A percentile compares a stretch with the other conserved stretches of the same genome.
Conservation (phyloP, 2,797 vertebrate species). For the Malurus leucopterus region DNA sequence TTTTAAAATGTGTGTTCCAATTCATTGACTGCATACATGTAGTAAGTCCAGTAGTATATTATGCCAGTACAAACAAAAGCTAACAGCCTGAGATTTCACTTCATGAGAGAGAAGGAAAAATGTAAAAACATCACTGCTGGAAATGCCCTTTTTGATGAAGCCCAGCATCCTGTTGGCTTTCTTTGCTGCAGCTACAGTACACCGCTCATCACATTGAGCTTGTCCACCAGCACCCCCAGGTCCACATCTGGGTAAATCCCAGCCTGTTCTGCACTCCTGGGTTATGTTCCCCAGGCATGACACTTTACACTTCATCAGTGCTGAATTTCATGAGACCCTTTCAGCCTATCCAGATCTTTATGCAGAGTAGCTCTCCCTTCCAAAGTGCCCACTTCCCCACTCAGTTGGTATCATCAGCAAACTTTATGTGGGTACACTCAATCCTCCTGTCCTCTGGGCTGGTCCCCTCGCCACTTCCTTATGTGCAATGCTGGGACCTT, state of each 20-base stretch:
- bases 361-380: background rate
- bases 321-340: background rate
- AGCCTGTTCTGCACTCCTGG: background rate
- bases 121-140: background rate
- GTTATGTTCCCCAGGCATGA: background rate
- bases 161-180: background rate
- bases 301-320: background rate
- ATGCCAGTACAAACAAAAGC: background rate
- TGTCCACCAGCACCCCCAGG: background rate
- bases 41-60: background rate
- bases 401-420: background rate
- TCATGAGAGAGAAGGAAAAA: background rate
- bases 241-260: background rate
- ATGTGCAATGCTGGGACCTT: too few relatives aligned
- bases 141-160: background rate
- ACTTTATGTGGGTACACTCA: background rate
- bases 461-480: too few relatives aligned
- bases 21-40: background rate
- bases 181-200: background rate
- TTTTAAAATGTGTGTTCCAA: background rate
- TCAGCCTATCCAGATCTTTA: background rate
- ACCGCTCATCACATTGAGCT: rapidly evolving
- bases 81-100: background rate
- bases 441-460: background rate
- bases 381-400: background rate